phyloP scores from a whole-genome alignment of 2,113 vertebrate species.

The Rhodinocichla rosea region DNA sequence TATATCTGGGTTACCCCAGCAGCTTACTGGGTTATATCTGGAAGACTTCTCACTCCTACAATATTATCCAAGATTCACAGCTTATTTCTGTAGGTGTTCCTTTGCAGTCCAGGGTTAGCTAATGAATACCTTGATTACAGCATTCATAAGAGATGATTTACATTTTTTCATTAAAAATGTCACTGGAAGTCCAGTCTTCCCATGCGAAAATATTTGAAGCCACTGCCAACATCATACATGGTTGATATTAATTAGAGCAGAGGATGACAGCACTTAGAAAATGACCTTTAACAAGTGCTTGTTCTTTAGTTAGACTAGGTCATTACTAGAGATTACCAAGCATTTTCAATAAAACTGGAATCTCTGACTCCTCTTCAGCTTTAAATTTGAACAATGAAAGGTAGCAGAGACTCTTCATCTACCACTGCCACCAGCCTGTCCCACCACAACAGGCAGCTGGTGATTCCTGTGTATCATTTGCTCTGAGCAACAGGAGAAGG shows the following conservation, averaged over 20 bases:
- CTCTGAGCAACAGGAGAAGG: background rate
- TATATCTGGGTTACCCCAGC: background rate
- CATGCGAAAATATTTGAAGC: constrained; percentile 55
- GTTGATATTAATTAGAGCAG: constrained; percentile 79
- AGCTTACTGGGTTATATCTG: background rate
- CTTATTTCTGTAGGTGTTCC: background rate
- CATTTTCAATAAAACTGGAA: constrained; percentile 37
- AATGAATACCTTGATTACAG: constrained; percentile 32
- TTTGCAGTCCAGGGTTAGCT: background rate
- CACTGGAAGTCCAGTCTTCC: constrained; percentile 72
- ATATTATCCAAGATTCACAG: background rate
- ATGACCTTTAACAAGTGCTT: constrained; percentile 76
- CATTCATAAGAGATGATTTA: constrained; percentile 44
- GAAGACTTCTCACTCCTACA: background rate
- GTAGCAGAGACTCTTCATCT: background rate
- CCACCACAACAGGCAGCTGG: background rate
- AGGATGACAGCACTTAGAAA: constrained; percentile 73
- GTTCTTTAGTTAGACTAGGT: constrained; percentile 65
- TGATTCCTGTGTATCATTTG: background rate
- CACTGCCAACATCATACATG: constrained; percentile 42
- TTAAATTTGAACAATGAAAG: background rate
- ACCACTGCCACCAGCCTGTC: background rate
- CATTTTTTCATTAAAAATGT: constrained; percentile 74
- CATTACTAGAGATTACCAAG: constrained; percentile 71
- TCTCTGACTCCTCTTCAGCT: constrained; percentile 11